Evolutionary conservation across 2,888 invertebrate genomes (phyloP), one percentile per base, ranked within the genome.

Genomic region (Drosophila pseudotakahashii): DNA sequence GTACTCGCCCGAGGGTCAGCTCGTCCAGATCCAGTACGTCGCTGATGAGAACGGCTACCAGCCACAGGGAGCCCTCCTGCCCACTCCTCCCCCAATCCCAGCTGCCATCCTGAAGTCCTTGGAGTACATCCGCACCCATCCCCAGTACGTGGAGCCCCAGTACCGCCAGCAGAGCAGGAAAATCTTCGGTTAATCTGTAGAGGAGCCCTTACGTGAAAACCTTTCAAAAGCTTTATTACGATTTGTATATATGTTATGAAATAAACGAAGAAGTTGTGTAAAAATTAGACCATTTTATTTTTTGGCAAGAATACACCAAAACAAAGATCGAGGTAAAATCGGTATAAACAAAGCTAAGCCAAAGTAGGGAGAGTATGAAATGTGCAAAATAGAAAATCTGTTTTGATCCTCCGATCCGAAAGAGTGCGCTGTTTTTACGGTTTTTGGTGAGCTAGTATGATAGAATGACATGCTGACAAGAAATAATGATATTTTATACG

Each of bases 11-110:
- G 90, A 91, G 32, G 91, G 92, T 14, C n/a, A 80, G 52, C 51
- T 77, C 0, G 51, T 91, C 7, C 78, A 87, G 48, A 3, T 87
- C 7, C 23, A 73, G 9, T 91, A 91, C 51, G 36, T 78, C 32
- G 90, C 91, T 42, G 90, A 91, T 74, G 90, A 85, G 53, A 81
- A 88, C 57, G 91, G 91, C 26, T 91, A 77, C 79, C 90, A 90
- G 61, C 90, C 91, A 19, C 75, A 77, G 32, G 91, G 90, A 10
- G 41, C 58, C 1, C 82, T 79, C 67, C 70, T 91, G 73, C 91
- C 91, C 30, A 89, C 88, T 7, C 88, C 91, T 60, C 91, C 91
- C 77, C 91, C 91, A 81, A 90, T 88, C 61, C 91, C 91, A 57
- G 77, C 5, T 3, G 75, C 76, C 19, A 90, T 91, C 42, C 76